Percentiles rank a stretch among this genome's conserved stretches.
Conservation (phyloP, 1,140 invertebrate species). For the Diorhabda sublineata region DNA sequence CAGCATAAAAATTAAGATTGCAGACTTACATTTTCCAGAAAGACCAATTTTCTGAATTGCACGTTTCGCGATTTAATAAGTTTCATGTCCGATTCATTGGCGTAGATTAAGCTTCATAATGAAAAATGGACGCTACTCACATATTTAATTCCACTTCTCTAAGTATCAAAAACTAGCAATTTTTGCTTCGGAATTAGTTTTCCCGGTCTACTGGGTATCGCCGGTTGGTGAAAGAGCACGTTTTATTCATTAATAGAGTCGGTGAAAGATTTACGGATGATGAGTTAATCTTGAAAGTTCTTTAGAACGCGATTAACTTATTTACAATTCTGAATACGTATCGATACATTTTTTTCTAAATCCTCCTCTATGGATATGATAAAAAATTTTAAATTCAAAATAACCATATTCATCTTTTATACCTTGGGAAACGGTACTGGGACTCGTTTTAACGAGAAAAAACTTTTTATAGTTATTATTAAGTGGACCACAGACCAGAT, state of each 20-base stretch:
- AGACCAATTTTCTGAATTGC: slow-evolving; percentile 36
- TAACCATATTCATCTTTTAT: no score
- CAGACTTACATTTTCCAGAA: slow-evolving; percentile 32
- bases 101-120: slow-evolving; percentile 39
- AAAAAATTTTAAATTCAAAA: no score
- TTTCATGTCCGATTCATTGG: slow-evolving; percentile 39
- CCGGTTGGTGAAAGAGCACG: not conserved
- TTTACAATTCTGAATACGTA: no score
- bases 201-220: not conserved
- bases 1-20: slow-evolving; percentile 38
- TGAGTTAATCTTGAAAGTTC: slow-evolving; percentile 2
- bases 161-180: slow-evolving; percentile 13
- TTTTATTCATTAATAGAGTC: not conserved
- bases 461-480: no score
- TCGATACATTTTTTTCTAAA: no score
- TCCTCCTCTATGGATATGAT: no score
- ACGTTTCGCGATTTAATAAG: slow-evolving; percentile 39
- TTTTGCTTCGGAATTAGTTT: slow-evolving; percentile 11
- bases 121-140: slow-evolving; percentile 37
- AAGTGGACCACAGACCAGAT: no score
- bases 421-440: no score
- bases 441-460: no score
- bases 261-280: not conserved
- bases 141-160: slow-evolving; percentile 32
- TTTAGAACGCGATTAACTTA: no score